A percentile compares a stretch with the other conserved stretches of the same genome.
phyloP scores from a whole-genome alignment of 2,888 invertebrate genomes.

The Drosophila mettleri region DNA sequence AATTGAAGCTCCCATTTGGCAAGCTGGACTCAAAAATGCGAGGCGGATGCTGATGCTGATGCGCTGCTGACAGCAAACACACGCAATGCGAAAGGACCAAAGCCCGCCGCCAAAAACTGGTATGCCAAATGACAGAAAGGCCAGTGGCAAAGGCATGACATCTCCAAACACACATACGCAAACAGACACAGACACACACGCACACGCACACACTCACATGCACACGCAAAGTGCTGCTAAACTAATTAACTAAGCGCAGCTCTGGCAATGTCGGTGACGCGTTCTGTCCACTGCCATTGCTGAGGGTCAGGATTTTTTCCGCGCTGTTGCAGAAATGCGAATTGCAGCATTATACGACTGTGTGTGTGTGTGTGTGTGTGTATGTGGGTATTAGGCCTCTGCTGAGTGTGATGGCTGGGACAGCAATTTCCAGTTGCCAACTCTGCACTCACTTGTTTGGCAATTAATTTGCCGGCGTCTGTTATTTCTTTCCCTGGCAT shows the following conservation, averaged over 20 bases:
- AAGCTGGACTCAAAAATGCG: constrained; percentile 46
- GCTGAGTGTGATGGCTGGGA: constrained; percentile 28
- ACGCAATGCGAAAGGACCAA: constrained; percentile 38
- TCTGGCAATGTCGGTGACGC: constrained; percentile 46
- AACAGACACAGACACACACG: constrained; percentile 15
- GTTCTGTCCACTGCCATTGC: constrained; percentile 47
- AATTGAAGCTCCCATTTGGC: constrained; percentile 63
- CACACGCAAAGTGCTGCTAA: constrained; percentile 62
- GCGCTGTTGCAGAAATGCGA: constrained; percentile 67
- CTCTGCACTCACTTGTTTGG: constrained; percentile 79
- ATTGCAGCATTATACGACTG: constrained; percentile 48
- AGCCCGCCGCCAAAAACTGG: constrained; percentile 25
- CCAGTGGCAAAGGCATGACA: constrained; percentile 11
- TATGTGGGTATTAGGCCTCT: constrained; percentile 59
- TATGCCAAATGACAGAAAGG: constrained; percentile 60
- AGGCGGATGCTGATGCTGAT: constrained; percentile 28
- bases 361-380: constrained; percentile 29
- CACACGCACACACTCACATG: constrained; percentile 19
- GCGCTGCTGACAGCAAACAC: constrained; percentile 69
- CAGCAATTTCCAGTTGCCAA: constrained; percentile 74
- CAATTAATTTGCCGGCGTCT: constrained; percentile 78
- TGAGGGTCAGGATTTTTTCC: constrained; percentile 64
- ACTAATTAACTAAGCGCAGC: constrained; percentile 77
- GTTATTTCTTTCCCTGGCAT: constrained; percentile 74
- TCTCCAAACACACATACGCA: constrained; percentile 1